phyloP scores from a whole-genome alignment of 2,888 invertebrate species.

The Hypolimnas misippus region DNA sequence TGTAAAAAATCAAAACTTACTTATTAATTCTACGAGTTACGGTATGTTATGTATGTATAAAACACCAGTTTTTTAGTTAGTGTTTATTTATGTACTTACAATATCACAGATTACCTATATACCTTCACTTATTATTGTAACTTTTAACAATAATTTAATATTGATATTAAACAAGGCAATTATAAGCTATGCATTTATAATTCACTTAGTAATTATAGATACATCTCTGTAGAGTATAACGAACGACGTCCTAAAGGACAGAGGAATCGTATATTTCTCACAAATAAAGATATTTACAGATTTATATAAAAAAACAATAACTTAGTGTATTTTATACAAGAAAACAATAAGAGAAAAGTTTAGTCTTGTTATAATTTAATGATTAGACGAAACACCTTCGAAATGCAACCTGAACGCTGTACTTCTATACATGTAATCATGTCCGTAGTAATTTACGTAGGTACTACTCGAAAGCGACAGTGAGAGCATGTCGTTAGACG shows the following conservation, averaged over 20 bases:
- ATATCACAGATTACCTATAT: no score
- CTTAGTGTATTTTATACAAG: no score
- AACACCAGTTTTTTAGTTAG: no score
- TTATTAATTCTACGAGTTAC: no score
- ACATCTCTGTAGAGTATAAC: neutral
- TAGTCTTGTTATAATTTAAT: conserved; percentile 2
- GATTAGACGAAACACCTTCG: conserved; percentile 13
- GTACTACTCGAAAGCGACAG: conserved; percentile 64
- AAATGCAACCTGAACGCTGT: conserved; percentile 30
- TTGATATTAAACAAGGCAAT: no score
- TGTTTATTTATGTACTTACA: no score
- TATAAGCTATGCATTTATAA: no score
- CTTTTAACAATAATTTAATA: no score
- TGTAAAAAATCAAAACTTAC: no score
- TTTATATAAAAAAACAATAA: neutral
- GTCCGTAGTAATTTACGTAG: conserved; percentile 35
- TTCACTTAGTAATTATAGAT: neutral
- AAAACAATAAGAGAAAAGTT: neutral
- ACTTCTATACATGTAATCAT: conserved; percentile 17
- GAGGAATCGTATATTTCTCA: neutral
- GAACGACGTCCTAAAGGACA: neutral
- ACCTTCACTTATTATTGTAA: neutral
- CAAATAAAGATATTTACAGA: neutral
- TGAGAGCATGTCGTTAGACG: conserved; percentile 65
- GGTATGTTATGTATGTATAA: no score